Conservation (phyloP, 1,140 invertebrate species). For the Mylabris phalerata region DNA sequence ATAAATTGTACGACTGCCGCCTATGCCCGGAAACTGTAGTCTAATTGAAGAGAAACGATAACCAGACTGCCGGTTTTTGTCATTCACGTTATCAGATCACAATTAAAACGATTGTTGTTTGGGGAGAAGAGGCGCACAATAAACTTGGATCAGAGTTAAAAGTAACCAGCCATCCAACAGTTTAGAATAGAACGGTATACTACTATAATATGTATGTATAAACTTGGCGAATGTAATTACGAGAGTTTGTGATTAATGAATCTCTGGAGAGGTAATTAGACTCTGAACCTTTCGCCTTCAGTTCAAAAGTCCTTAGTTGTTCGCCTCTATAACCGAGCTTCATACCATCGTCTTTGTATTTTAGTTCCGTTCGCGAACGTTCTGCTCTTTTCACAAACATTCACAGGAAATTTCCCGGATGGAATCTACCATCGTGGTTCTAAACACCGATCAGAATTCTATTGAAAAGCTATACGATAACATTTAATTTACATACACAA, state of each 20-base stretch:
- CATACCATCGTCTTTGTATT: neutral
- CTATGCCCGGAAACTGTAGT: too few relatives aligned
- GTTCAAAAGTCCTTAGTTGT: conserved; percentile 18
- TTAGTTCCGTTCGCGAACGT: neutral
- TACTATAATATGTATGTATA: conserved; percentile 36
- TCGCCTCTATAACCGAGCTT: neutral
- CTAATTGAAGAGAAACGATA: too few relatives aligned
- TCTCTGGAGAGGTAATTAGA: conserved; percentile 42
- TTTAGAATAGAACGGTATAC: conserved; percentile 9
- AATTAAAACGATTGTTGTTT: conserved; percentile 28
- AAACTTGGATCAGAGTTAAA: too few relatives aligned
- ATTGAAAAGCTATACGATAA: too few relatives aligned
- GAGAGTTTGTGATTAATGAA: conserved; percentile 43
- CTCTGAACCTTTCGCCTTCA: conserved; percentile 36
- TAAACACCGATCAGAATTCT: too few relatives aligned
- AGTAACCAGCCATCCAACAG: too few relatives aligned
- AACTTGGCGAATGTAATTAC: conserved; percentile 42
- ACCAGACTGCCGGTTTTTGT: too few relatives aligned
- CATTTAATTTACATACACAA: too few relatives aligned
- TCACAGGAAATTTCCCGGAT: neutral
- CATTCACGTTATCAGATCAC: conserved; percentile 28
- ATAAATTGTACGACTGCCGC: too few relatives aligned
- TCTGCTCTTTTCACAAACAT: neutral
- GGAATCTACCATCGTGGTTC: neutral
- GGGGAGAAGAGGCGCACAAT: neutral